These are phyloP conservation scores for Henricia sp. DNA, from an alignment of 53 echinoderm and acorn worm species.

Conservation along the genomic window DNA sequence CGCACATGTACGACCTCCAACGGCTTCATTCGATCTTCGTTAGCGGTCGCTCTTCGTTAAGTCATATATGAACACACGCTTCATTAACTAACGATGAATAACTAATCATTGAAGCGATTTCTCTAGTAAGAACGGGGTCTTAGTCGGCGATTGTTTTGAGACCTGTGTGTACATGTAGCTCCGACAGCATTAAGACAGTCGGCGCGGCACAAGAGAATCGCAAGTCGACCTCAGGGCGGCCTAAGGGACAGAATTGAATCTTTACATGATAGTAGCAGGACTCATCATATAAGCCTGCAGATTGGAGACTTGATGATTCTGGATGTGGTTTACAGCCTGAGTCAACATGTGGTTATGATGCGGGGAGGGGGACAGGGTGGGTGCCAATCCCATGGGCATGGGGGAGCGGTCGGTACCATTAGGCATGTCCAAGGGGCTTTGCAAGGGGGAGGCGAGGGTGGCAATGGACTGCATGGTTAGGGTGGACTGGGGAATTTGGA, in stretches of 20 bases:
- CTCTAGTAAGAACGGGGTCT: no score
- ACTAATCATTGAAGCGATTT: no score
- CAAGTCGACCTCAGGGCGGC: no score
- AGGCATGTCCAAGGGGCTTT: conserved; percentile 54
- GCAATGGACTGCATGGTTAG: conserved; percentile 35
- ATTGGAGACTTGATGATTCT: conserved; percentile 25
- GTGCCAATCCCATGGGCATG: conserved; percentile 36
- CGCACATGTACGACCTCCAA: no score
- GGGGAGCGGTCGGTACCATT: conserved; percentile 15
- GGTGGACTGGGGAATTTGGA: conserved; percentile 12
- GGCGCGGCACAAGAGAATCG: no score
- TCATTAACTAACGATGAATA: no score
- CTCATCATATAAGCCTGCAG: conserved; percentile 56
- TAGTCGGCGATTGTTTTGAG: no score
- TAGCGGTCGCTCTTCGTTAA: no score
- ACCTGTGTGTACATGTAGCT: no score
- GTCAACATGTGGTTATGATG: conserved; percentile 38
- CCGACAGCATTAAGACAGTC: no score
- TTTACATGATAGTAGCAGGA: conserved; percentile 28
- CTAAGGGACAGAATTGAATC: background rate
- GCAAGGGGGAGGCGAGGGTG: conserved; percentile 50
- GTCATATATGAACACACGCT: no score
- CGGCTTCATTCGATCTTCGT: no score
- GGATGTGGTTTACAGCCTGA: background rate
- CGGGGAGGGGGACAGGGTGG: conserved; percentile 43